Base-by-base conservation (phyloP, 2,888 invertebrate species). In the Scaptodrosophila latifasciaeformis region DNA sequence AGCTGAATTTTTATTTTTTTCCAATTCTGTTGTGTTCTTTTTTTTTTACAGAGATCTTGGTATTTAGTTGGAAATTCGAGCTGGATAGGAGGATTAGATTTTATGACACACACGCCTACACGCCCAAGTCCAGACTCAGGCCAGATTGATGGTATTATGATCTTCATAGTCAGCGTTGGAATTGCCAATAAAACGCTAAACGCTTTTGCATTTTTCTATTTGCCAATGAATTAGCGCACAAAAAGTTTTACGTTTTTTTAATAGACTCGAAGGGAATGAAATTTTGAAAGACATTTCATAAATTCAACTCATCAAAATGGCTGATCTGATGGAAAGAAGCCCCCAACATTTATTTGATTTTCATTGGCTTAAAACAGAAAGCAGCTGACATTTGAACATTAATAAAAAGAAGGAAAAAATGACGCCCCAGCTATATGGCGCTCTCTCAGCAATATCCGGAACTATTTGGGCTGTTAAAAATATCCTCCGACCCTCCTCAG, bases 161-260 rank as follows among this genome's bases (percentile, higher is more conserved):
- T 34, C 54, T 40, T 18, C 39, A 31, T 19, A 42, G 37, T 43
- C 35, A 42, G 53, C 54, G 52, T 57, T 53, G 47, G n/a, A n/a
- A 12, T 12, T 45, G 65, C 24, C 65, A 50, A 75, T 80, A 80
- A 80, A 80, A 69, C 68, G 61, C 79, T 81, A 70, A 82, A 68
- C 80, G 76, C 65, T 79, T 70, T 58, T 31, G 37, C 15, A 24
- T 24, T 24, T 24, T 24, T 24, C 37, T 17, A 35, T 12, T 49
- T 40, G 45, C 60, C 56, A 75, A 71, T 76, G 67, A 43, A 58
- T 31, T 35, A 7, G 29, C 29, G n/a, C n/a, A n/a, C n/a, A n/a
- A n/a, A n/a, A n/a, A n/a, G n/a, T n/a, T n/a, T 10, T n/a, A 29
- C 15, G 19, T 18, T 47, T 44, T 29, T 24, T 47, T 31, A 31